Percentiles rank a stretch among this genome's conserved stretches.
Evolutionary conservation across 2,113 vertebrate genomes (phyloP).

Genomic region (Gymnocephalus cernua): DNA sequence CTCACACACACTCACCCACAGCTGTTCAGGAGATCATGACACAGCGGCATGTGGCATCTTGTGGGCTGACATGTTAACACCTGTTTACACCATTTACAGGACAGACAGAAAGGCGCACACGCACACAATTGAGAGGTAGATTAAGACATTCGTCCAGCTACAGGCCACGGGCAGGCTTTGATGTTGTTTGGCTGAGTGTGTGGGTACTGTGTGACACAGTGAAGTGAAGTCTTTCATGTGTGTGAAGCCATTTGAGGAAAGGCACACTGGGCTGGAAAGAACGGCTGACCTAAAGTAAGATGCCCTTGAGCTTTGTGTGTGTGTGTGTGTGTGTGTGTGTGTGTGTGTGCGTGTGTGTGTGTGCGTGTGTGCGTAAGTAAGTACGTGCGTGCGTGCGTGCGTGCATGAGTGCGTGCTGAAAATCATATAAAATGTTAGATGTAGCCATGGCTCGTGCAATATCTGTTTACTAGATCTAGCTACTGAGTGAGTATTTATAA

Average conservation of each 20-base stretch:
- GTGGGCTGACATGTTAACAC: slow-evolving; percentile 79
- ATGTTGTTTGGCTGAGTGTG: slow-evolving; percentile 42
- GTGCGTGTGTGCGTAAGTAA: too few relatives aligned
- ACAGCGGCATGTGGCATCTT: slow-evolving; percentile 78
- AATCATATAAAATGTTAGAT: slow-evolving; percentile 19
- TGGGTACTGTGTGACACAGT: slow-evolving; percentile 40
- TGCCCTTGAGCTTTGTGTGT: slow-evolving; percentile 34
- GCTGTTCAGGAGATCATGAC: slow-evolving; percentile 78
- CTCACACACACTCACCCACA: slow-evolving; percentile 36
- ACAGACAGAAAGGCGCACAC: slow-evolving; percentile 36
- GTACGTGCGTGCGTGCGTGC: too few relatives aligned
- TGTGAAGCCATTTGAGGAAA: slow-evolving; percentile 50
- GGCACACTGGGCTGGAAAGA: slow-evolving; percentile 40
- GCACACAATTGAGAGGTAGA: slow-evolving; percentile 34
- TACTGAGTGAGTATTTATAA: slow-evolving; percentile 48
- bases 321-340: too few relatives aligned
- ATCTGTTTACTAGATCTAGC: slow-evolving; percentile 11
- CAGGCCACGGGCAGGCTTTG: slow-evolving; percentile 50
- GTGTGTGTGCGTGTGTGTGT: too few relatives aligned
- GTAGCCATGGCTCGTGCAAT: neutral
- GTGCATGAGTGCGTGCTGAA: neutral
- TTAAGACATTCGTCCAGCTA: slow-evolving; percentile 55
- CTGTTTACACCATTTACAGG: slow-evolving; percentile 77
- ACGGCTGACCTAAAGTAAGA: slow-evolving; percentile 55
- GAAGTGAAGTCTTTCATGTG: slow-evolving; percentile 67